Evolutionary conservation across 2,797 vertebrate species (phyloP).

Genomic region (Chiloscyllium punctatum): DNA sequence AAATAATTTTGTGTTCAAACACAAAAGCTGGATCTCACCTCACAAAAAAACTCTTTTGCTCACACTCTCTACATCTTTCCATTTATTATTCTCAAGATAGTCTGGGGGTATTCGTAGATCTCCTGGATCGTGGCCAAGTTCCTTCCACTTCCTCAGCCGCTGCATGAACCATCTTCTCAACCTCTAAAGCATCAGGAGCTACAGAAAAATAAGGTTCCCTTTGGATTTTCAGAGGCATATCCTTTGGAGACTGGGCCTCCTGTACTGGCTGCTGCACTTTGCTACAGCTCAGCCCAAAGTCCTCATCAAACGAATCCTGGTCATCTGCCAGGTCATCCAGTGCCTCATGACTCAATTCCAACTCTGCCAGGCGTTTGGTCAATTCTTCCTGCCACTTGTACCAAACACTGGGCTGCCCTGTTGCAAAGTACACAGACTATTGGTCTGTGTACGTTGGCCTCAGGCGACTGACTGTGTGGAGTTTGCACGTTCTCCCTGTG

Average conservation of each 20-base stretch:
- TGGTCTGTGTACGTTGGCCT: no score
- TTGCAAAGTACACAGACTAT: neutral
- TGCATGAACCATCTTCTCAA: constrained; percentile 75
- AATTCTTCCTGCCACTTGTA: constrained; percentile 82
- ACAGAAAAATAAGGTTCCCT: constrained; percentile 78
- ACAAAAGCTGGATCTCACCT: constrained; percentile 57
- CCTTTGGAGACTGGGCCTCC: constrained; percentile 58
- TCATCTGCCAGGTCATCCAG: constrained; percentile 79
- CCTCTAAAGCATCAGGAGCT: constrained; percentile 73
- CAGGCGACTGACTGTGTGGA: no score
- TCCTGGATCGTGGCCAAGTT: constrained; percentile 59
- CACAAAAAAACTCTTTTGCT: constrained; percentile 78
- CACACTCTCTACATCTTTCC: constrained; percentile 65
- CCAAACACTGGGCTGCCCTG: constrained; percentile 89
- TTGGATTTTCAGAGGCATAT: constrained; percentile 62
- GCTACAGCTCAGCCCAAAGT: constrained; percentile 86
- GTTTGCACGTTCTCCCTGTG: no score
- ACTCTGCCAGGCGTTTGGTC: constrained; percentile 81
- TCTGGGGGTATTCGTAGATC: constrained; percentile 57
- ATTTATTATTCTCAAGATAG: constrained; percentile 56
- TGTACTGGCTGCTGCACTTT: constrained; percentile 69
- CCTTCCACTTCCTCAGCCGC: constrained; percentile 72
- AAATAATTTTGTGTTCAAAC: neutral
- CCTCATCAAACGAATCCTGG: constrained; percentile 98
- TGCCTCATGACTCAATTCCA: constrained; percentile 82